Base-by-base conservation (phyloP, 2,888 invertebrate species). In the Protophormia terraenovae region DNA sequence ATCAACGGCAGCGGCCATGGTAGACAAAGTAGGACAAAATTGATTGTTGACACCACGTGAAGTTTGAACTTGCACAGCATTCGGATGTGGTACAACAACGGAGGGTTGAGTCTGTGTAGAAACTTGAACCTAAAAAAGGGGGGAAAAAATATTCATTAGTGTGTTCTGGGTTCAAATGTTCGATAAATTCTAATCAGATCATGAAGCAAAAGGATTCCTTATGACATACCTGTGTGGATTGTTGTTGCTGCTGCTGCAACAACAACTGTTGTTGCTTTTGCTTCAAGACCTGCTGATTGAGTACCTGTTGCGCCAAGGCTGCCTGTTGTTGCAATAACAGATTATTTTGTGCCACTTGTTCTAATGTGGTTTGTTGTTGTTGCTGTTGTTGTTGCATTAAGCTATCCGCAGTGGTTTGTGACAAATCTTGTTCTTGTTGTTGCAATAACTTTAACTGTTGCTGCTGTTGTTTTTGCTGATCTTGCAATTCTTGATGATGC, bases 41-140 rank as follows among this genome's bases (percentile, higher is more conserved):
- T 90, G 90, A 55, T 88, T 87, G 22, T 87, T 87, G 22, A 87
- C 87, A n/a, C 87, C 87, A 12, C 86, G 86, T 12, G 86, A 78
- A 50, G 86, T 79, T 79, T 82, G 82, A 58, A 84, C 78, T 69
- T 82, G 82, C 2, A 86, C 75, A 14, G 83, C 84, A 62, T 79
- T 86, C 2, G 88, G 88, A 35, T 90, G 90, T n/a, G 90, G 89
- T n/a, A 89, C 89, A 45, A 90, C 89, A 8, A 92, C 92, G 8
- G 91, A 89, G 58, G 94, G 93, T 86, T 94, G 94, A 3, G 95
- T 95, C 89, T 95, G 95, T 1, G 95, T 95, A 19, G 94, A 94
- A 19, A 95, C 95, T 92, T 95, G 95, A 55, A 94, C 94, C 89
- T 95, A 45, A 45, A 62, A 45, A n/a, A n/a, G n/a, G n/a, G n/a